Conservation (phyloP, 2,797 vertebrate species). For the Peromyscus aztecus region DNA sequence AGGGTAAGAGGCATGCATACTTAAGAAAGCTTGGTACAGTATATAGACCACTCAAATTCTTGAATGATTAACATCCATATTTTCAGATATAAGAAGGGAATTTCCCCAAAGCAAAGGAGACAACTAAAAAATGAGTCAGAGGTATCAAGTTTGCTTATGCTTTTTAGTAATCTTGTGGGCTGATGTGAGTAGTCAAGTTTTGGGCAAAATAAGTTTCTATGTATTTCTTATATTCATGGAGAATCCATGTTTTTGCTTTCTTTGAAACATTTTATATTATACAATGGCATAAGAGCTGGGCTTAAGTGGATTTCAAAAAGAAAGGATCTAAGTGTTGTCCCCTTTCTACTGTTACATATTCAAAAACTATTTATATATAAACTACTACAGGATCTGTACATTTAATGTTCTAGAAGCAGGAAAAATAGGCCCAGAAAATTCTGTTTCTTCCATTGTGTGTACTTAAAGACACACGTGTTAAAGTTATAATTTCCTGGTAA, state of each 20-base stretch:
- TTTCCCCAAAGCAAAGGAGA: background rate
- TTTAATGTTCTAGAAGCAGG: background rate
- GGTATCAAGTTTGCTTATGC: background rate
- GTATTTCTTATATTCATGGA: background rate
- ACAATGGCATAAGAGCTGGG: background rate
- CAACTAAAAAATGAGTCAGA: background rate
- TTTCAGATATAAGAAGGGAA: too few relatives aligned
- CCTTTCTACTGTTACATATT: background rate
- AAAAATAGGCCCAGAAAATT: background rate
- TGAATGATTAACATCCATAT: too few relatives aligned
- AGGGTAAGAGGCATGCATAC: background rate
- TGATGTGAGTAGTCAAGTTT: background rate
- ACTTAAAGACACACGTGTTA: constrained; percentile 41
- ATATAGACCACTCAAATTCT: too few relatives aligned
- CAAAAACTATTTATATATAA: background rate
- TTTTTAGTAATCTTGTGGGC: background rate
- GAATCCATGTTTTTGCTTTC: background rate
- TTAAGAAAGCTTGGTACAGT: background rate
- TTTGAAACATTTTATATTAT: background rate
- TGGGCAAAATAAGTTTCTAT: background rate
- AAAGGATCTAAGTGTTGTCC: background rate
- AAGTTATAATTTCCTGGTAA: background rate
- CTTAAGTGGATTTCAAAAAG: background rate
- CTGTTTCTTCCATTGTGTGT: constrained; percentile 25
- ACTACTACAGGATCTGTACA: background rate